Conservation (phyloP, 2,797 vertebrate genomes). For the Acrocephalus scirpaceus region DNA sequence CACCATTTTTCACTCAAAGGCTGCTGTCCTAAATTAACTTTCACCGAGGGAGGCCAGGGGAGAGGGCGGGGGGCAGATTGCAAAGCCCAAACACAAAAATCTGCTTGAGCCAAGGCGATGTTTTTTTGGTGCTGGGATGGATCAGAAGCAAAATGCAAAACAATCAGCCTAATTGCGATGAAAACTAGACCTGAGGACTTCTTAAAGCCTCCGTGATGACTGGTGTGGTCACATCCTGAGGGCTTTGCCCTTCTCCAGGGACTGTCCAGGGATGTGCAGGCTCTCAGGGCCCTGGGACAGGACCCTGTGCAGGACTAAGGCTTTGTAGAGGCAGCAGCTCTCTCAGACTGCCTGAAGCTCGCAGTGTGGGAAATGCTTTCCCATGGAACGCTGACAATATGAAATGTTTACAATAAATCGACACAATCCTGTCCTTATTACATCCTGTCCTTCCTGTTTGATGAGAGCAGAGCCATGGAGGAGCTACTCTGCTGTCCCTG, state of each 20-base stretch:
- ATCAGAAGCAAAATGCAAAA: neutral
- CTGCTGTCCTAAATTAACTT: neutral
- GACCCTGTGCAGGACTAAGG: neutral
- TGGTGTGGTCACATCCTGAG: neutral
- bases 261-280: neutral
- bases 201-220: neutral
- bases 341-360: neutral
- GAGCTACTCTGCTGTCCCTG: neutral
- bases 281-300: neutral
- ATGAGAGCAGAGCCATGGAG: neutral
- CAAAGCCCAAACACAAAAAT: neutral
- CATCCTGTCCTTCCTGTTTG: neutral
- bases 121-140: neutral
- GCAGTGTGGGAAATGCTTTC: rapidly evolving
- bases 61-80: neutral
- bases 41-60: neutral
- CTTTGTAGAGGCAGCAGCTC: neutral
- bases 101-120: neutral
- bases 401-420: neutral
- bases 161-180: neutral
- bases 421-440: rapidly evolving
- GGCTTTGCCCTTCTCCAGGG: neutral
- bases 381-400: neutral
- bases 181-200: neutral
- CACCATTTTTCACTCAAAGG: neutral